Evolutionary conservation across 2,888 invertebrate species (phyloP).

Genomic region (Eustalomyia histrio): DNA sequence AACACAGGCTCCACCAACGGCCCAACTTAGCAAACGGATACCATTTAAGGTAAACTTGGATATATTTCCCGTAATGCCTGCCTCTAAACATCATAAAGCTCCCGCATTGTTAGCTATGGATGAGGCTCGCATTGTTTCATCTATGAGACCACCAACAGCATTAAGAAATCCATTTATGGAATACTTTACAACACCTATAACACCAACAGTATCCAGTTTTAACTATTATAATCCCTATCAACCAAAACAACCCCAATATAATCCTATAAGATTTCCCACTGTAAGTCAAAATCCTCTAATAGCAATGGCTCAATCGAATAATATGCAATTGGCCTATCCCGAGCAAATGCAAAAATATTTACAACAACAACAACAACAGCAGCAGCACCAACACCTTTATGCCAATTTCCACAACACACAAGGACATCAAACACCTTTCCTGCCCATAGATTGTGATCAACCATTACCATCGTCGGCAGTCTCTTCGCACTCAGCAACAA

Average conservation of each 20-base stretch:
- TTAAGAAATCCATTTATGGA: conserved; percentile 73
- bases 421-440: conserved; percentile 67
- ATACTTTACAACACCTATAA: conserved; percentile 62
- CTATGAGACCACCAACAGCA: conserved; percentile 72
- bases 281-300: conserved; percentile 14
- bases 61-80: conserved; percentile 82
- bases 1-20: conserved; percentile 71
- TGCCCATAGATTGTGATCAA: conserved; percentile 67
- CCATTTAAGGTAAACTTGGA: conserved; percentile 85
- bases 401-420: conserved; percentile 62
- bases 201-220: conserved; percentile 66
- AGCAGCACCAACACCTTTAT: conserved; percentile 57
- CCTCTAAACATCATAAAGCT: conserved; percentile 69
- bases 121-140: conserved; percentile 71
- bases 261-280: conserved; percentile 72
- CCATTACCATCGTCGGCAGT: conserved; percentile 41
- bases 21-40: conserved; percentile 74
- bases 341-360: conserved; percentile 60
- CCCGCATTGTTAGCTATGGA: conserved; percentile 62
- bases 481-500: background rate
- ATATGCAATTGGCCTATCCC: conserved; percentile 61
- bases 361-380: conserved; percentile 67
- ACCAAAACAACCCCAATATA: conserved; percentile 65
- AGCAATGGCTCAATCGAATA: conserved; percentile 64
- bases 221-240: conserved; percentile 53